Conservation (phyloP, 2,888 invertebrate genomes). For the Synergus laeviventris region DNA sequence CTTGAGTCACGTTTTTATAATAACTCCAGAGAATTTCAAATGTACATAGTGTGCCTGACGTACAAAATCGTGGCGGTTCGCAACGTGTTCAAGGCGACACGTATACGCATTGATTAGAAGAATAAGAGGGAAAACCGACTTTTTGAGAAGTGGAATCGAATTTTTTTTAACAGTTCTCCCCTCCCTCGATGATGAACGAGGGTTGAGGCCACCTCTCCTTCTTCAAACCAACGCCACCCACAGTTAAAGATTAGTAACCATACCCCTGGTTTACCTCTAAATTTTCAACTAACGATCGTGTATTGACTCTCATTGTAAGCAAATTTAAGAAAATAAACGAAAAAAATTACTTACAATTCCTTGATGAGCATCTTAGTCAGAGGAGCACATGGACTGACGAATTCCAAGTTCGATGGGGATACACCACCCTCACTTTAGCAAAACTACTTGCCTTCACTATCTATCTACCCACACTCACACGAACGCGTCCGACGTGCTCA, state of each 20-base stretch:
- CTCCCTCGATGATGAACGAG: slow-evolving; percentile 46
- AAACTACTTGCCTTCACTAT: slow-evolving; percentile 12
- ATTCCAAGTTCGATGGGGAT: slow-evolving; percentile 37
- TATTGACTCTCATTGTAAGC: slow-evolving; percentile 20
- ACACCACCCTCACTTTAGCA: slow-evolving; percentile 42
- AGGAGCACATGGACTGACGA: slow-evolving; percentile 55
- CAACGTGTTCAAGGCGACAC: slow-evolving; percentile 34
- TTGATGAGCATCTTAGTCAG: slow-evolving; percentile 72
- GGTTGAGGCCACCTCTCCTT: slow-evolving; percentile 58
- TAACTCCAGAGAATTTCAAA: neutral
- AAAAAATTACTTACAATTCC: slow-evolving; percentile 70
- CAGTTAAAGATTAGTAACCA: slow-evolving; percentile 64
- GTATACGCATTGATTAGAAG: slow-evolving; percentile 37
- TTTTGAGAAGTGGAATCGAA: slow-evolving; percentile 39
- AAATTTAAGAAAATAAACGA: slow-evolving; percentile 40
- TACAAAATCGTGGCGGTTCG: slow-evolving; percentile 21
- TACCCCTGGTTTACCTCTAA: slow-evolving; percentile 52
- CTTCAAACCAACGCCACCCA: slow-evolving; percentile 52
- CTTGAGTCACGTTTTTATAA: slow-evolving; percentile 29
- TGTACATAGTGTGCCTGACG: neutral
- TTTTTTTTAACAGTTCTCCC: slow-evolving; percentile 42
- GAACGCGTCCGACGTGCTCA: neutral
- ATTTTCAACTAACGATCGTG: slow-evolving; percentile 52
- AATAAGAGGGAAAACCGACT: neutral
- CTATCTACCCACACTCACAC: slow-evolving; percentile 17